Evolutionary conservation across 2,797 vertebrate genomes (phyloP), one percentile per base, ranked within the genome.

Genomic region (Neopelma chrysocephalum): DNA sequence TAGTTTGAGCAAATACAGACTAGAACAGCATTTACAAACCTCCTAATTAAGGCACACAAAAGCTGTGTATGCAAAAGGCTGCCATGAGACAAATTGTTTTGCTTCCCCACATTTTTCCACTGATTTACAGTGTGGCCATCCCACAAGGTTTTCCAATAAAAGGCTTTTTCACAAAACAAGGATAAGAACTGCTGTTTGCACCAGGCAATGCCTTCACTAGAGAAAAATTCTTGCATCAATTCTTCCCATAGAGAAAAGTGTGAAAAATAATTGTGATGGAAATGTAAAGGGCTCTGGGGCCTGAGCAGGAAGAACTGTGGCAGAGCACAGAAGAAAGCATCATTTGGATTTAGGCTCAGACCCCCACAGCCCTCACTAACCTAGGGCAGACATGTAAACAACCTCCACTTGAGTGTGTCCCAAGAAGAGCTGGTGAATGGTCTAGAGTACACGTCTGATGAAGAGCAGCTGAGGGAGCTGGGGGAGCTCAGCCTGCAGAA

Each of bases 1-100:
- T 15, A 96, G 75, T 93, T 64, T 94, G 94, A 96, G 93, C 83
- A 95, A 96, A 96, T 56, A 89, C 82, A 96, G 94, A 96, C 89
- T 76, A 93, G 58, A 87, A 92, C 57, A 95, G 85, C 89, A 84
- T 26, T 92, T 93, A 93, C 83, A 94, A 92, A 79, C 51, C 80
- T 85, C 60, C 75, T 94, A 96, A 95, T 96, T 93, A 96, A 96
- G 86, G 54, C 57, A 27, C 71, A 94, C 73, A 84, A 96, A 94
- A 86, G 81, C 92, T 78, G 43, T n/a, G 61, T 56, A 77, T 51
- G 89, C 76, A 87, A 73, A 91, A 92, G 61, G 90, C 58, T 96
- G 73, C 71, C 0, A 0, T 20, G 75, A 87, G 80, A 93, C 76
- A 93, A 94, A 92, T 45, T 17, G 58, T 32, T 91, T 71, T 82